Conservation (phyloP, 2,113 vertebrate species). For the Xerus inauris region DNA sequence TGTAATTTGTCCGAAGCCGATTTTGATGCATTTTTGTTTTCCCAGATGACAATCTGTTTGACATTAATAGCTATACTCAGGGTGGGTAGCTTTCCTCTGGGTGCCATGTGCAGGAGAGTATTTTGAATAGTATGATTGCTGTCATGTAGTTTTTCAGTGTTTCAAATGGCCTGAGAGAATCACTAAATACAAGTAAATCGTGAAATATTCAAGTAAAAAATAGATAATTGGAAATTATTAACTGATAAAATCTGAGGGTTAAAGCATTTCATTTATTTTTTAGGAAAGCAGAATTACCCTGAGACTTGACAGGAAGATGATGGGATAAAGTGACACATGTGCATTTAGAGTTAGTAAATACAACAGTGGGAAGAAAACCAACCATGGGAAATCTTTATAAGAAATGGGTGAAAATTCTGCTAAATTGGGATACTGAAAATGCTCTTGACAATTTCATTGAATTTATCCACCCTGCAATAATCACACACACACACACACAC, state of each 20-base stretch:
- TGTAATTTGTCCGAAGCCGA: constrained; percentile 60
- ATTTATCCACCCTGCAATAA: neutral
- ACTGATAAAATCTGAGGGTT: neutral
- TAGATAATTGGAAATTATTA: constrained; percentile 9
- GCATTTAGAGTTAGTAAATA: constrained; percentile 26
- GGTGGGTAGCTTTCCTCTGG: constrained; percentile 55
- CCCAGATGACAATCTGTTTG: constrained; percentile 74
- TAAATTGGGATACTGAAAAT: constrained; percentile 11
- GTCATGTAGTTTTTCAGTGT: constrained; percentile 52
- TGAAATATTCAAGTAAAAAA: neutral
- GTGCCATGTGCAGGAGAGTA: constrained; percentile 58
- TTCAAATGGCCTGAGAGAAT: constrained; percentile 38
- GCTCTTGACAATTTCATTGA: constrained; percentile 12
- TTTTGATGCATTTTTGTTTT: constrained; percentile 69
- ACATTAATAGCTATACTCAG: constrained; percentile 64
- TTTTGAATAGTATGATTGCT: constrained; percentile 68
- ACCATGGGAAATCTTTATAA: neutral
- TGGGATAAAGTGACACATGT: neutral
- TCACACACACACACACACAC: neutral
- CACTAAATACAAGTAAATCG: neutral
- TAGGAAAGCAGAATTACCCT: neutral
- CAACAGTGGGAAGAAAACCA: neutral
- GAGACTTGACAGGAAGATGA: neutral
- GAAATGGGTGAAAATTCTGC: neutral
- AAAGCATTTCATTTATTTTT: constrained; percentile 32